Evolutionary conservation across 2,113 vertebrate species (phyloP).

Genomic region (Pteropus alecto): DNA sequence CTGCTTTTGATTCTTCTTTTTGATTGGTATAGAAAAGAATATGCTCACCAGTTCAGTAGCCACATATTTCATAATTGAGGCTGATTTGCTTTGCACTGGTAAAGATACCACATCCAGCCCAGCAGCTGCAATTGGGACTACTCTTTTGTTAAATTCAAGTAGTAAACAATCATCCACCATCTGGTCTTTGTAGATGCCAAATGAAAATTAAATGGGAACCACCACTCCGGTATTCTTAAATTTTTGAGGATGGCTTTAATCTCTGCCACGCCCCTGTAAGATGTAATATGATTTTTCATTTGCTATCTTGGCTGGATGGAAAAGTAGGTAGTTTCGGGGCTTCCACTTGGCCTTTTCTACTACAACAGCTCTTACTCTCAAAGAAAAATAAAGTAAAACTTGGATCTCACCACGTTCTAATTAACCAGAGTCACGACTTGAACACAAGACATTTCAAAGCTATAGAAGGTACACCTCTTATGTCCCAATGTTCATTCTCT

Average conservation of each 20-base stretch:
- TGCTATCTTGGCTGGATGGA: neutral
- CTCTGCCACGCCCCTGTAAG: neutral
- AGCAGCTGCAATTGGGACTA: neutral
- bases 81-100: neutral
- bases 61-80: neutral
- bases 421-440: neutral
- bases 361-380: neutral
- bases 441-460: neutral
- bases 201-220: neutral
- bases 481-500: neutral
- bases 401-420: neutral
- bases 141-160: neutral
- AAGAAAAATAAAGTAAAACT: neutral
- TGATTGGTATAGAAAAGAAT: neutral
- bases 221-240: neutral
- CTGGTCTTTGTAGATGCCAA: neutral
- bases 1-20: neutral
- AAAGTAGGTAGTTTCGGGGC: neutral
- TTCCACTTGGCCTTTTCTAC: neutral
- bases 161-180: neutral
- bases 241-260: neutral
- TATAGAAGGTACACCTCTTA: accelerated
- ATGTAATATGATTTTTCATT: neutral
- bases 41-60: neutral
- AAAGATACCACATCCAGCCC: neutral